These are phyloP conservation scores for Phrynosoma blainvillii DNA, from an alignment of 2,113 vertebrate genomes.

Conservation along the genomic window DNA sequence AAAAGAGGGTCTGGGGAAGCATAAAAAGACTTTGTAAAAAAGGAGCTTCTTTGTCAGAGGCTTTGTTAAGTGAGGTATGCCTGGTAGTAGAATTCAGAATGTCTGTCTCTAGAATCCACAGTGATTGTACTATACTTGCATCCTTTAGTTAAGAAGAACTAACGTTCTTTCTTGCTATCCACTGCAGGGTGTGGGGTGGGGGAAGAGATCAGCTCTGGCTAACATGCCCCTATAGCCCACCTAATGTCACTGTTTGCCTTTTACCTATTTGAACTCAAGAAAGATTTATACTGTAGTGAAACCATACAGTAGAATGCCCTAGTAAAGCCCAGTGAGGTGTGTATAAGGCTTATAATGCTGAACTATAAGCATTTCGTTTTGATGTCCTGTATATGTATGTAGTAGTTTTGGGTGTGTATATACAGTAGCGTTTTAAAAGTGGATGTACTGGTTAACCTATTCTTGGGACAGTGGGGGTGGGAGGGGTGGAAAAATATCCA, in stretches of 20 bases:
- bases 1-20: too few species aligned
- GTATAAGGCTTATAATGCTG: slow-evolving; percentile 44
- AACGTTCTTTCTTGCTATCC: slow-evolving; percentile 22
- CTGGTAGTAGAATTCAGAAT: background rate
- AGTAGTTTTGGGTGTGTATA: slow-evolving; percentile 73
- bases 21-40: too few species aligned
- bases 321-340: slow-evolving; percentile 50
- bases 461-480: slow-evolving; percentile 58
- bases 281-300: background rate
- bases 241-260: slow-evolving; percentile 67
- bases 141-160: slow-evolving; percentile 10
- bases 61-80: too few species aligned
- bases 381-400: slow-evolving; percentile 69
- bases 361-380: slow-evolving; percentile 59
- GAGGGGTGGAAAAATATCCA: slow-evolving; percentile 59
- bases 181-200: background rate
- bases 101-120: slow-evolving; percentile 13
- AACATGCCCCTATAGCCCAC: slow-evolving; percentile 30
- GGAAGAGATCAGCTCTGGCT: slow-evolving; percentile 22
- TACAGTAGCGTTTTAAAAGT: slow-evolving; percentile 72
- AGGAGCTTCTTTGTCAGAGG: too few species aligned
- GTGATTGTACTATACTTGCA: slow-evolving; percentile 54
- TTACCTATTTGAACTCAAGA: slow-evolving; percentile 25
- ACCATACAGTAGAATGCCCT: background rate
- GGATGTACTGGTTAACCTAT: slow-evolving; percentile 70